Base-by-base conservation (phyloP, 2,888 invertebrate genomes). In the Pelosia muscerda region DNA sequence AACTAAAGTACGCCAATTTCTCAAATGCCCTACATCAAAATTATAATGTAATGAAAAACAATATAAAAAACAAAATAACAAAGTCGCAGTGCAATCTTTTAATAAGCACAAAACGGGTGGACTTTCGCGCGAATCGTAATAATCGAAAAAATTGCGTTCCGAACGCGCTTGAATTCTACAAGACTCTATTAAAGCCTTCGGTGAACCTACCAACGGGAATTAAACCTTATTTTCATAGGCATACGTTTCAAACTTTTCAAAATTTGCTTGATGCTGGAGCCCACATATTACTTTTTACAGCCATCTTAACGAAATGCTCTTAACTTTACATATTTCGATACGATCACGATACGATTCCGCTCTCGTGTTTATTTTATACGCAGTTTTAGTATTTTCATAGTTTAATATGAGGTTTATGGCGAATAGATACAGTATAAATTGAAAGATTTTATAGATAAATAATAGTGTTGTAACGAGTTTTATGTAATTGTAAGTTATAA, bases 131-230 rank as follows among this genome's bases (percentile, higher is more conserved):
- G 86, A 87, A 87, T 87, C 86, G 86, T 85, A 86, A 88, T 90
- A 87, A 87, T 87, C 87, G 84, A 89, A 90, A 90, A 90, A 87
- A 81, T 82, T 81, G 82, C 84, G 86, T 87, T 86, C 87, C 84
- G 77, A 84, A 86, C 88, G 86, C 81, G 84, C 82, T 76, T 77
- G 78, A 84, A 90, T 90, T 90, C 89, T 87, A 84, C 87, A 84
- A 85, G 86, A 78, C 84, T 90, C 86, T 90, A 88, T 89, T 90
- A 89, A 88, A 84, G 84, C 68, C 63, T 70, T 63, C 63, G 42
- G 54, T 19, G 22, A 61, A 23, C 56, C n/a, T 11, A 10, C 8
- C 34, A 69, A n/a, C 13, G 23, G 2, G 79, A 74, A 65, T 11
- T 10, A 56, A 34, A 74, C 74, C 60, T 71, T 81, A 79, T 69